These are phyloP conservation scores for Apamea epomidion DNA, from an alignment of 2,888 invertebrate genomes.

Conservation along the genomic window DNA sequence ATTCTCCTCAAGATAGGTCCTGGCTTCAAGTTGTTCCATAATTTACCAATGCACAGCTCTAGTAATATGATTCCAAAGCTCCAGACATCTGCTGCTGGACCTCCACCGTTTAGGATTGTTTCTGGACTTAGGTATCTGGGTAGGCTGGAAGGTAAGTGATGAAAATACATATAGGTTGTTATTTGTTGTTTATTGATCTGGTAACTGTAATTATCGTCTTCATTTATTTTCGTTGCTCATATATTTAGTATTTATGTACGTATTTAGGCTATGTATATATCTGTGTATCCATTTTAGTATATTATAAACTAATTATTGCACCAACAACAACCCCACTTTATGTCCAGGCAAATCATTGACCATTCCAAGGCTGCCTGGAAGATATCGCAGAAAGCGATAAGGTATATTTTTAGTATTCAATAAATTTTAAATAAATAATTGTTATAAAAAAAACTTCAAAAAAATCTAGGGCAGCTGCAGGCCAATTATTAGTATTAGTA, in stretches of 20 bases:
- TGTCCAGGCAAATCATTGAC: too few species aligned
- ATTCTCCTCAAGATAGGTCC: slow-evolving; percentile 94
- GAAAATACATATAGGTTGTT: neutral
- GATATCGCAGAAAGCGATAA: too few species aligned
- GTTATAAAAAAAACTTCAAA: neutral
- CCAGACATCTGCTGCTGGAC: slow-evolving; percentile 97
- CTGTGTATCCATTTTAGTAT: too few species aligned
- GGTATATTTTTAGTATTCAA: too few species aligned
- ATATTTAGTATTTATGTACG: neutral
- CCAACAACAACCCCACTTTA: too few species aligned
- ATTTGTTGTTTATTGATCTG: neutral
- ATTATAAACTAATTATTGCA: too few species aligned
- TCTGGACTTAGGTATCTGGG: slow-evolving; percentile 96
- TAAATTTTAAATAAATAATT: too few species aligned
- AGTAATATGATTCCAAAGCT: slow-evolving; percentile 97
- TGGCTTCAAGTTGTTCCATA: slow-evolving; percentile 94
- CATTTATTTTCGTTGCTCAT: neutral
- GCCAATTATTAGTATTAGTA: too few species aligned
- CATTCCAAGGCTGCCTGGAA: too few species aligned
- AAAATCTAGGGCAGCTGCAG: too few species aligned
- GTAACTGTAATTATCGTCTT: neutral
- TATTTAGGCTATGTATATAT: neutral
- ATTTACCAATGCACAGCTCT: slow-evolving; percentile 93
- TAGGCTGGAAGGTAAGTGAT: slow-evolving; percentile 88
- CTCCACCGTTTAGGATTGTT: slow-evolving; percentile 93